phyloP scores from a whole-genome alignment of 2,113 vertebrate species.

The Lathamus discolor region DNA sequence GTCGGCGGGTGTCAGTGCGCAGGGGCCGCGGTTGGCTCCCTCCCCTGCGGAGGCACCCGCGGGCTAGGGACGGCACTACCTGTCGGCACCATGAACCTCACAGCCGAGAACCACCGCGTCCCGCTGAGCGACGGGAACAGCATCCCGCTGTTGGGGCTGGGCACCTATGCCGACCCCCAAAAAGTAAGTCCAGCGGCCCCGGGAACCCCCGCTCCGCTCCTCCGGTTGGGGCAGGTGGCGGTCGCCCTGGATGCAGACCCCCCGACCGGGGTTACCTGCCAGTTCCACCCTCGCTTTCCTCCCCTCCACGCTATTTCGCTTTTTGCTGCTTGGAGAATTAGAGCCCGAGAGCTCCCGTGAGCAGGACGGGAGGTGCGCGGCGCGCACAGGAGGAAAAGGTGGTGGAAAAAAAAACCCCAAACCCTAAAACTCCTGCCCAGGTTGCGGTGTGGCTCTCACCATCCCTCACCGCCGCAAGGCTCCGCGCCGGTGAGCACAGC shows the following conservation, averaged over 20 bases:
- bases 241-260: not conserved
- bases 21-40: not conserved
- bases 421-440: not conserved
- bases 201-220: not conserved
- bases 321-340: not conserved
- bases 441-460: not conserved
- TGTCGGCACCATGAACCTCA: conserved; percentile 72
- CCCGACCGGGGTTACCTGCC: too few relatives aligned
- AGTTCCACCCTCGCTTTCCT: not conserved
- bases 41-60: not conserved
- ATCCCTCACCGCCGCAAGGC: not conserved
- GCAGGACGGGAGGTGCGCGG: not conserved
- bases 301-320: not conserved
- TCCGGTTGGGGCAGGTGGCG: not conserved
- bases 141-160: conserved; percentile 87
- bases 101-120: conserved; percentile 76
- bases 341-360: not conserved
- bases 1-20: not conserved
- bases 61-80: not conserved
- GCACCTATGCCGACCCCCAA: conserved; percentile 84
- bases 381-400: not conserved
- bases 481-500: not conserved
- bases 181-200: conserved; percentile 71
- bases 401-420: not conserved
- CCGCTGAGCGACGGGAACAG: conserved; percentile 84